A percentile compares a stretch with the other conserved stretches of the same genome.
Evolutionary conservation across 2,888 invertebrate species (phyloP).

Genomic region (Serripes groenlandicus): DNA sequence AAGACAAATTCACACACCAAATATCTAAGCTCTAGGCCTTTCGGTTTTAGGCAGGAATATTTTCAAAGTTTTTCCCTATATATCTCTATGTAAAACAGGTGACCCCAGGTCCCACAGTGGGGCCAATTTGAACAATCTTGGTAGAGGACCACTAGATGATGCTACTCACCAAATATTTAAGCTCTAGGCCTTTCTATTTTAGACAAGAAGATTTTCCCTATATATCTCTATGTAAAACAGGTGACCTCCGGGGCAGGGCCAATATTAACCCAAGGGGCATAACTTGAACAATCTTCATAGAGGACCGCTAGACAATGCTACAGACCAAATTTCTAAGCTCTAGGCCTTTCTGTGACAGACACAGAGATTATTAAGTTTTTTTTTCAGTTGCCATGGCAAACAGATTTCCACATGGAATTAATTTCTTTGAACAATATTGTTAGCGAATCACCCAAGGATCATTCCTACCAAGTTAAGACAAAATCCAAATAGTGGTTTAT

Average conservation of each 20-base stretch:
- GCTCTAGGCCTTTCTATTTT: background rate
- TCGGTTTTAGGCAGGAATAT: background rate
- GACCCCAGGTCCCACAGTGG: background rate
- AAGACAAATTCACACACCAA: background rate
- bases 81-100: background rate
- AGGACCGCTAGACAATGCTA: background rate
- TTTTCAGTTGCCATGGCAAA: background rate
- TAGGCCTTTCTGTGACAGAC: background rate
- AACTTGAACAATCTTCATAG: background rate
- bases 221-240: background rate
- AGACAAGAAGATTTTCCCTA: background rate
- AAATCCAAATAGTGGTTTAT: background rate
- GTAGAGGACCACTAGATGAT: background rate
- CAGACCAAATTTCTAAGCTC: background rate
- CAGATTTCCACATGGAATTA: background rate
- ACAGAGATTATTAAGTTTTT: background rate
- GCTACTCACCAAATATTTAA: background rate
- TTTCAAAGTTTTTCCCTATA: background rate
- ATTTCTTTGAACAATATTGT: background rate
- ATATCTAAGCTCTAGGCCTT: conserved; percentile 9
- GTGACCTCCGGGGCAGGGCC: background rate
- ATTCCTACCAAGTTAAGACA: background rate
- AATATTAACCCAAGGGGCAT: background rate
- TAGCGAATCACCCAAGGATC: background rate
- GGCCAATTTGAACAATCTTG: background rate